Percentiles rank a stretch among this genome's conserved stretches.
Conservation (phyloP, 2,888 invertebrate genomes). For the Cylindroiulus punctatus region DNA sequence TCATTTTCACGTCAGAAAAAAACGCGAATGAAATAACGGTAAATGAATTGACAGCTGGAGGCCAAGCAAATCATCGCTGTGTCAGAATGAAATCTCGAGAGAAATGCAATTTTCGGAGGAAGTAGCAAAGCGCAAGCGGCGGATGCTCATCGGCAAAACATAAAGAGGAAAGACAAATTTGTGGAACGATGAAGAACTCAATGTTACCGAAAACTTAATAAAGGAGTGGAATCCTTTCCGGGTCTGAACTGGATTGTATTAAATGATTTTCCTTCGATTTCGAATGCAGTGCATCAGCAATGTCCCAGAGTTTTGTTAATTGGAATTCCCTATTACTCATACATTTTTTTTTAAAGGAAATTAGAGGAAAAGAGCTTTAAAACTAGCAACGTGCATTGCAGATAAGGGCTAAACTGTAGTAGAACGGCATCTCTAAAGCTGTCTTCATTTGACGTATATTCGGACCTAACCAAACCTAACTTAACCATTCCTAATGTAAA, state of each 20-base stretch:
- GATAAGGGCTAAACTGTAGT: too few relatives aligned
- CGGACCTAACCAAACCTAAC: too few relatives aligned
- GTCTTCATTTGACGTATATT: too few relatives aligned
- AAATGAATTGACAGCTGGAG: slow-evolving; percentile 41
- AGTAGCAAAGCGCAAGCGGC: neutral
- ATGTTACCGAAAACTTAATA: slow-evolving; percentile 13
- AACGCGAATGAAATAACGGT: slow-evolving; percentile 17
- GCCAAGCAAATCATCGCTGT: slow-evolving; percentile 43
- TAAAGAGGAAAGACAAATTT: slow-evolving; percentile 10
- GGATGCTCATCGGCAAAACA: neutral
- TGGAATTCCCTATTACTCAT: neutral
- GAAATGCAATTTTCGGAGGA: slow-evolving; percentile 39
- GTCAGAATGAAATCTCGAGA: slow-evolving; percentile 39
- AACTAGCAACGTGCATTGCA: too few relatives aligned
- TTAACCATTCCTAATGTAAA: too few relatives aligned
- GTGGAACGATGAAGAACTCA: neutral
- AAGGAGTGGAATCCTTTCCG: neutral
- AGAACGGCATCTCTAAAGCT: too few relatives aligned
- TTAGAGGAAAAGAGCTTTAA: too few relatives aligned
- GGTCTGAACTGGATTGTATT: neutral
- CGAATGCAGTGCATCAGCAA: neutral
- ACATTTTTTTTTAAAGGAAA: too few relatives aligned
- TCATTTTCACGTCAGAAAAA: slow-evolving; percentile 17
- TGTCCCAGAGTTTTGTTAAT: neutral
- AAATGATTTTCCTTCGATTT: neutral